phyloP scores from a whole-genome alignment of 2,888 invertebrate species.

The Campoplex nolae region DNA sequence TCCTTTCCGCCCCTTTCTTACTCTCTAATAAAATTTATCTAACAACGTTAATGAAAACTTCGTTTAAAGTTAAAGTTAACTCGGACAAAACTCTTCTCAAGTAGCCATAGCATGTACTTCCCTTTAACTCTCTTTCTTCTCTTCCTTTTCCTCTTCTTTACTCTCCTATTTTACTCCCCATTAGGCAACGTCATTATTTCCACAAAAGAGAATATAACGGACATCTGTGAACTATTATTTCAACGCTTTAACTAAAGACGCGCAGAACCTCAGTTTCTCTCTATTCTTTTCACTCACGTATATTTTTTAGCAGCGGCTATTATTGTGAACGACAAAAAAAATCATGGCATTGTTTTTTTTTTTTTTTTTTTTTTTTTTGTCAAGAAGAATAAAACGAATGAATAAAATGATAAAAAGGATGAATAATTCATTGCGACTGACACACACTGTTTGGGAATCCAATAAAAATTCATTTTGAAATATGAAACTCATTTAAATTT shows the following conservation, averaged over 20 bases:
- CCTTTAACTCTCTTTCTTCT: slow-evolving; percentile 20
- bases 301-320: not conserved
- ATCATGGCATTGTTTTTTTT: not conserved
- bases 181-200: slow-evolving; percentile 62
- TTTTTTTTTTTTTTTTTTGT: not conserved
- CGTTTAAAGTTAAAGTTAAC: slow-evolving; percentile 64
- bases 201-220: slow-evolving; percentile 64
- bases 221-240: slow-evolving; percentile 49
- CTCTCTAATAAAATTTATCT: slow-evolving; percentile 63
- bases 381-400: not conserved
- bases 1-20: slow-evolving; percentile 41
- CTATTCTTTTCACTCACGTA: slow-evolving; percentile 2
- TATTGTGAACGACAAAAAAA: not conserved
- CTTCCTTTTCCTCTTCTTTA: slow-evolving; percentile 26
- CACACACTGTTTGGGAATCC: not conserved
- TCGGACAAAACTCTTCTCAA: slow-evolving; percentile 59
- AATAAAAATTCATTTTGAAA: not conserved
- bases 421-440: not conserved
- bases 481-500: not conserved
- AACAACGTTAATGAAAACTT: slow-evolving; percentile 68
- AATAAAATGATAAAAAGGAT: not conserved
- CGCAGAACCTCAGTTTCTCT: slow-evolving; percentile 23
- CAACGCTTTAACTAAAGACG: slow-evolving; percentile 25
- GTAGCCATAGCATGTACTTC: slow-evolving; percentile 33
- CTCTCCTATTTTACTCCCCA: slow-evolving; percentile 52